These are phyloP conservation scores for Lasioglossum pauxillum DNA, from an alignment of 2,888 invertebrate genomes.

Conservation along the genomic window DNA sequence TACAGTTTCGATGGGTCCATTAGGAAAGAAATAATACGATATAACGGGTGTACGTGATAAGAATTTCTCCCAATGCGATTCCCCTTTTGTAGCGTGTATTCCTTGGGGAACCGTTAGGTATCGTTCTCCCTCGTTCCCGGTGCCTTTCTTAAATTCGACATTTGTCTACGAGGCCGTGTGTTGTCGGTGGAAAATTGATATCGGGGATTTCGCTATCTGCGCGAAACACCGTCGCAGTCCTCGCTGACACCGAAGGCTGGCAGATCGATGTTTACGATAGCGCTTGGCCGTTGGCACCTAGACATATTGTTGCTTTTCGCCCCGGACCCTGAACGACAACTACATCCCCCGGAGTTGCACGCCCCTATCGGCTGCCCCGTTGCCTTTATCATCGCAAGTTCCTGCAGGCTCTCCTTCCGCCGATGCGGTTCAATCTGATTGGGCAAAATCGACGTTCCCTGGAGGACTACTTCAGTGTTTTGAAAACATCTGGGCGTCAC, in stretches of 20 bases:
- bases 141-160: slow-evolving; percentile 50
- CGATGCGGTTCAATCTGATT: background rate
- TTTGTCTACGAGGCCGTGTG: slow-evolving; percentile 51
- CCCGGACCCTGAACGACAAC: slow-evolving; percentile 36
- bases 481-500: too few species aligned
- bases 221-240: slow-evolving; percentile 28
- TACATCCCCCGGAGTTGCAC: slow-evolving; percentile 23
- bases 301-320: slow-evolving; percentile 68
- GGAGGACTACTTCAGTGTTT: too few species aligned
- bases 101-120: background rate
- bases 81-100: background rate
- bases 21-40: background rate
- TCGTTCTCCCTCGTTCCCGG: slow-evolving; percentile 2
- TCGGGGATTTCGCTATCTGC: slow-evolving; percentile 53
- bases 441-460: background rate
- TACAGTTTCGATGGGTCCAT: background rate
- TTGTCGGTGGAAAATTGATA: slow-evolving; percentile 62
- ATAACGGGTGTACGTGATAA: background rate
- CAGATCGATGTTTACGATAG: slow-evolving; percentile 76
- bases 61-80: background rate
- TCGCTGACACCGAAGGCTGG: slow-evolving; percentile 30
- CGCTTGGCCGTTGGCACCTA: slow-evolving; percentile 66
- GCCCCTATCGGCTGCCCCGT: slow-evolving; percentile 6
- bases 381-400: slow-evolving; percentile 35
- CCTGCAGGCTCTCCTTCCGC: background rate